Evolutionary conservation across 2,113 vertebrate species (phyloP), one percentile per base, ranked within the genome.

Genomic region (Psittacula cyanocephala): DNA sequence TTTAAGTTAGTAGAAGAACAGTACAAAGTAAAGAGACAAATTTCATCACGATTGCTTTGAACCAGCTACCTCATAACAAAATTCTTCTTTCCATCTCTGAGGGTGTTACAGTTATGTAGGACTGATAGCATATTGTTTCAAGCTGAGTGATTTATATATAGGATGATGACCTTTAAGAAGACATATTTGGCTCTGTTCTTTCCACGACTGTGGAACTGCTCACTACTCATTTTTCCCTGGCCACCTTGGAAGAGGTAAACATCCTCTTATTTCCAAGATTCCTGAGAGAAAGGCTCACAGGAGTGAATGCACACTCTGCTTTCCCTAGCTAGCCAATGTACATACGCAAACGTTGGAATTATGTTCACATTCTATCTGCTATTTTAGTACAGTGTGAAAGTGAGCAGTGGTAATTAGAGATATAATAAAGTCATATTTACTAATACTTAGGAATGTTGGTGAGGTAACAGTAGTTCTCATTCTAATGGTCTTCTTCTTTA

Each of bases 331-430:
- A 62, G 67, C 53, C 62, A 68, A 55, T 10, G 28, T 47, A 31
- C 5, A 4, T 44, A 16, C 0, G 4, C 75, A 91, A 77, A 70
- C 28, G 20, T 14, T 69, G 46, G 35, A 52, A 50, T 19, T 49
- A 49, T 0, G 0, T 82, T 91, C 37, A 35, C 0, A 0, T 8
- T 52, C 62, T 74, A 46, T 27, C 53, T 88, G 44, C 5, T 10
- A 46, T 86, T 76, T 77, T 23, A 80, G 44, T 59, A 69, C 31
- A 43, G 39, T 22, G 4, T 67, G 37, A 76, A 76, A 82, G 15
- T 46, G 23, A 88, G 28, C 13, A 59, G 35, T 12, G 15, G 15
- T 41, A 69, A 72, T 84, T 47, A 71, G 16, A 47, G 18, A 43
- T 7, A 74, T 68, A 62, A 44, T 75, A 43, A 92, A 89, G 53